A percentile compares a stretch with the other conserved stretches of the same genome.
Evolutionary conservation across 1,140 invertebrate species (phyloP).

Genomic region (Dendrolimus kikuchii): DNA sequence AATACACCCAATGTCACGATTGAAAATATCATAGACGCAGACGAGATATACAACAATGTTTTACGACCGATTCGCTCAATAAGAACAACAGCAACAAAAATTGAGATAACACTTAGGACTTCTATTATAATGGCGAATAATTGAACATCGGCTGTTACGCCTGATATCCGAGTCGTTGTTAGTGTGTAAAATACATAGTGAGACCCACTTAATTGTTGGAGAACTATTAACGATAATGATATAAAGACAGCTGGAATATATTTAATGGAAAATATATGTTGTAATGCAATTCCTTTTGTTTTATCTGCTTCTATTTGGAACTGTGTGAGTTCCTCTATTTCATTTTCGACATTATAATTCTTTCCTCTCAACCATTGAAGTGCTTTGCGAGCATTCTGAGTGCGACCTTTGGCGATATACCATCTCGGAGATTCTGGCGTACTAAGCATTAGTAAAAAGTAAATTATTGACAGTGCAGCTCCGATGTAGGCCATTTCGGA

Average conservation of each 20-base stretch:
- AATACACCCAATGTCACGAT: slow-evolving; percentile 81
- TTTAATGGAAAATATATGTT: slow-evolving; percentile 78
- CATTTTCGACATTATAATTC: slow-evolving; percentile 83
- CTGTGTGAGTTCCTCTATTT: slow-evolving; percentile 84
- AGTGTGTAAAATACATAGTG: slow-evolving; percentile 95
- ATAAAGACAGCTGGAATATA: slow-evolving; percentile 85
- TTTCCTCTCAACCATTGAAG: slow-evolving; percentile 86
- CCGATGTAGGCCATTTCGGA: slow-evolving; percentile 85
- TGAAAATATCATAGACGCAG: slow-evolving; percentile 81
- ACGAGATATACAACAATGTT: slow-evolving; percentile 87
- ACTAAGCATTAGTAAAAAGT: slow-evolving; percentile 82
- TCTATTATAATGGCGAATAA: slow-evolving; percentile 88
- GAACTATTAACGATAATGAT: slow-evolving; percentile 90
- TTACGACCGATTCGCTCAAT: slow-evolving; percentile 91
- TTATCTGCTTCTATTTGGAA: slow-evolving; percentile 80
- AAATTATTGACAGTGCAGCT: slow-evolving; percentile 83
- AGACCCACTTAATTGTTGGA: slow-evolving; percentile 94
- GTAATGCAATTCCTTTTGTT: slow-evolving; percentile 68
- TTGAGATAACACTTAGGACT: slow-evolving; percentile 90
- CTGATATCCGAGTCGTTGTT: slow-evolving; percentile 85
- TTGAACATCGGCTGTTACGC: slow-evolving; percentile 82
- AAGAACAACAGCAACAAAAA: slow-evolving; percentile 85
- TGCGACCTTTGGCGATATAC: slow-evolving; percentile 83
- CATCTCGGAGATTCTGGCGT: slow-evolving; percentile 94
- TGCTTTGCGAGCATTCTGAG: slow-evolving; percentile 81